Evolutionary conservation across 2,888 invertebrate species (phyloP).

Genomic region (Ormyrus rosae): DNA sequence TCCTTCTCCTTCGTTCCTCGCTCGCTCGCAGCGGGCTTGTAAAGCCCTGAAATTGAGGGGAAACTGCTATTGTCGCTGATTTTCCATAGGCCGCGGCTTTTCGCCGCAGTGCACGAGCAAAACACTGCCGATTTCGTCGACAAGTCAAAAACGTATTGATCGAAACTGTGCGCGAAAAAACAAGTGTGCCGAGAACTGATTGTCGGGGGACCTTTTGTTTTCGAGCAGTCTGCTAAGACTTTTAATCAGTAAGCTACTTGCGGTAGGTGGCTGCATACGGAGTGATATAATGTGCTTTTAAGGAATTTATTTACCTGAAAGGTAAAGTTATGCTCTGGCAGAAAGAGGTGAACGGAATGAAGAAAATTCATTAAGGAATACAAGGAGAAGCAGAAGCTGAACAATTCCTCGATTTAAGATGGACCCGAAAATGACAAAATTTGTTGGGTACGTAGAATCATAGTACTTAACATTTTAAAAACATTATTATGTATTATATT

Average conservation of each 20-base stretch:
- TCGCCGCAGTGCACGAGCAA: background rate
- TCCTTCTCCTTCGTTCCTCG: no score
- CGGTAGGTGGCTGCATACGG: background rate
- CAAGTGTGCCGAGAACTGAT: background rate
- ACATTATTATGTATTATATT: background rate
- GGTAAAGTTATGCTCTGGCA: background rate
- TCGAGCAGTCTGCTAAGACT: no score
- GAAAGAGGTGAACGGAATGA: slow-evolving; percentile 36
- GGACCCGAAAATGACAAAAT: slow-evolving; percentile 11
- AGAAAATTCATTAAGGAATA: slow-evolving; percentile 31
- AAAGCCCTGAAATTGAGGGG: slow-evolving; percentile 3
- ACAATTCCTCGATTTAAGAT: slow-evolving; percentile 27
- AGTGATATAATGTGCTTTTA: slow-evolving; percentile 13
- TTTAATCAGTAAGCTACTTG: background rate
- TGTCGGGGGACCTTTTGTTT: no score
- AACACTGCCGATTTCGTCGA: background rate
- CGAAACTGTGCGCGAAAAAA: slow-evolving; percentile 10
- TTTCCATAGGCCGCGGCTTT: background rate
- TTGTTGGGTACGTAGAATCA: slow-evolving; percentile 21
- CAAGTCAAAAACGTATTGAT: slow-evolving; percentile 12
- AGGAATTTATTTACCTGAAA: background rate
- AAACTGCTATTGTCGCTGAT: slow-evolving; percentile 22
- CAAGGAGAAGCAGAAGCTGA: slow-evolving; percentile 34
- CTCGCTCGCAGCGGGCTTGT: no score
- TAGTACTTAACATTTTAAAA: background rate